Evolutionary conservation across 2,888 invertebrate genomes (phyloP), one percentile per base, ranked within the genome.

Genomic region (Agrotis exclamationis): DNA sequence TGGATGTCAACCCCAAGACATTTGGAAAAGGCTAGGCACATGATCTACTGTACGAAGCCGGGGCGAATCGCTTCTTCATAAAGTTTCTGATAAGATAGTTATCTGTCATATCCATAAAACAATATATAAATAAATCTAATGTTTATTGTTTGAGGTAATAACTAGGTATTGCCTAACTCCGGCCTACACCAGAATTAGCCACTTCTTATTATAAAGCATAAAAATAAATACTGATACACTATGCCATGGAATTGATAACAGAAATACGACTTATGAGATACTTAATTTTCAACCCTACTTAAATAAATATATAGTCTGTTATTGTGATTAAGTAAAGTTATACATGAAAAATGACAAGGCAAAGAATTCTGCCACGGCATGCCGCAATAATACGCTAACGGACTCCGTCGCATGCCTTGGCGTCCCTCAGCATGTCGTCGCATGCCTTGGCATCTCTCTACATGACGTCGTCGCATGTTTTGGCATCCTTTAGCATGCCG

Each of bases 321-420:
- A 54, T 58, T 60, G 56, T 53, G 68, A 63, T 63, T 68, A 47
- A 9, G 2, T 60, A 33, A 33, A 1, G 33, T 7, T 5, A 5
- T 1, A 9, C 33, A 33, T 33, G 9, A 33, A 9, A 33, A 33
- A 33, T 33, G 7, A 9, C 33, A 33, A 1, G 33, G 33, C 0
- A 9, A 33, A 33, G 33, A 33, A 33, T 33, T 33, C 33, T 33
- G 33, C 33, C 33, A 33, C 1, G 9, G 7, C 33, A 33, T 33
- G 33, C 33, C 33, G 9, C 33, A 33, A 9, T 33, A 7, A 9
- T 33, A 9, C 9, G 33, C 9, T 9, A 33, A 33, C 33, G 33
- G 33, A 33, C 33, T 33, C 9, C 33, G 33, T 33, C 33, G 33
- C 33, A 33, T 33, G 33, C 33, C 9, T 33, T 33, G 33, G 33